phyloP scores from a whole-genome alignment of 2,113 vertebrate genomes.

The Melospiza melodia region DNA sequence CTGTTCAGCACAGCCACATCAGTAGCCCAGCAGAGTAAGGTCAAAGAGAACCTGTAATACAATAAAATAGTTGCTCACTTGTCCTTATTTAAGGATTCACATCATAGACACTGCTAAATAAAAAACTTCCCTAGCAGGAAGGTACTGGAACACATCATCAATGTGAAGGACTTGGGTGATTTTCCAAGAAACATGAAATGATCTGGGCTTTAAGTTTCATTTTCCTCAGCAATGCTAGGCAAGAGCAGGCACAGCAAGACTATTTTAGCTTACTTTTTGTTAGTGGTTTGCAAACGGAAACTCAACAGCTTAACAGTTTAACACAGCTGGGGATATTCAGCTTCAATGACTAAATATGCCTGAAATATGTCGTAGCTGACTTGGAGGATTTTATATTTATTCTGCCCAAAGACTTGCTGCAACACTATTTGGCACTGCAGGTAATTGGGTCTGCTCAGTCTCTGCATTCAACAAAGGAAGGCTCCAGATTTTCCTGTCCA shows the following conservation, averaged over 20 bases:
- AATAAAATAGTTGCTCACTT: not conserved
- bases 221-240: conserved; percentile 1
- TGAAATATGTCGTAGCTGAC: conserved; percentile 22
- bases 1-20: not conserved
- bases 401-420: not conserved
- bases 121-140: not conserved
- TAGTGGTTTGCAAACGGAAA: conserved; percentile 22
- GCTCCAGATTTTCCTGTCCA: not conserved
- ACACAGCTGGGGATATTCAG: conserved; percentile 58
- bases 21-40: not conserved
- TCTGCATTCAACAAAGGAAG: not conserved
- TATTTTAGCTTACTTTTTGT: conserved; percentile 36
- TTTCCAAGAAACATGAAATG: not conserved
- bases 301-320: conserved; percentile 50
- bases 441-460: not conserved
- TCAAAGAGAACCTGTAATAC: not conserved
- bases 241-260: conserved; percentile 52
- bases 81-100: not conserved
- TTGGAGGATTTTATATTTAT: conserved; percentile 31
- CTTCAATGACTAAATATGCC: conserved; percentile 29
- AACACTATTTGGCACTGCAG: not conserved
- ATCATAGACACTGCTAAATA: not conserved
- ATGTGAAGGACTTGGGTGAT: not conserved
- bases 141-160: not conserved
- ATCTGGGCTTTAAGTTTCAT: not conserved